phyloP scores from a whole-genome alignment of 2,113 vertebrate species.

The Okapia johnstoni region DNA sequence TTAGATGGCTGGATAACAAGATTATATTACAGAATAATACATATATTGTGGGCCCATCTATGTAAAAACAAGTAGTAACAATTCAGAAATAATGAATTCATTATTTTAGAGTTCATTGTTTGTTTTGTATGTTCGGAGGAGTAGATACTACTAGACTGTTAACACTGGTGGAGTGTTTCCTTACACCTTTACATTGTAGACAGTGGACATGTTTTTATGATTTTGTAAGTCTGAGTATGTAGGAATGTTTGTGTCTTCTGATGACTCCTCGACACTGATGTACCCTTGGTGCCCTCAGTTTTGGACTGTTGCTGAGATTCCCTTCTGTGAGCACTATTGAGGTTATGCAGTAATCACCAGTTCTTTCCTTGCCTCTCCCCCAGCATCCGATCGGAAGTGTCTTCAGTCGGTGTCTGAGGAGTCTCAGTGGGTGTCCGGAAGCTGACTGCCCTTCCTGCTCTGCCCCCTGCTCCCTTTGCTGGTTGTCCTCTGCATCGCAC shows the following conservation, averaged over 20 bases:
- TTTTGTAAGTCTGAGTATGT: background rate
- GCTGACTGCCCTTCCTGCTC: background rate
- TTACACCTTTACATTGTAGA: background rate
- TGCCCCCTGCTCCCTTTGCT: background rate
- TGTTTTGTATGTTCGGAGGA: background rate
- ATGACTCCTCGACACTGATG: background rate
- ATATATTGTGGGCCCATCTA: background rate
- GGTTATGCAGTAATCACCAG: background rate
- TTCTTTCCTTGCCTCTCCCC: background rate
- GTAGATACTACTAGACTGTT: background rate
- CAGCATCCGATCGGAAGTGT: background rate
- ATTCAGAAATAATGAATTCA: background rate
- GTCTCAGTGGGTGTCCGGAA: background rate
- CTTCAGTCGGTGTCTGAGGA: background rate
- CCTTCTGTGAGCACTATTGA: background rate
- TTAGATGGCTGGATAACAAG: background rate
- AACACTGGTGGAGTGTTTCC: background rate
- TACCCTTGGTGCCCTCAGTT: no score
- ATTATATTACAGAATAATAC: background rate
- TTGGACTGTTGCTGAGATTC: background rate
- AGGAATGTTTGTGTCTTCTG: background rate
- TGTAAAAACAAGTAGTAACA: background rate
- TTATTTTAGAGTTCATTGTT: background rate
- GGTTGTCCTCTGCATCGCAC: fast-evolving
- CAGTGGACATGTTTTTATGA: background rate